Base-by-base conservation (phyloP, 37 sponge, comb jelly and placozoan genomes). In the Aplysina aerophoba region DNA sequence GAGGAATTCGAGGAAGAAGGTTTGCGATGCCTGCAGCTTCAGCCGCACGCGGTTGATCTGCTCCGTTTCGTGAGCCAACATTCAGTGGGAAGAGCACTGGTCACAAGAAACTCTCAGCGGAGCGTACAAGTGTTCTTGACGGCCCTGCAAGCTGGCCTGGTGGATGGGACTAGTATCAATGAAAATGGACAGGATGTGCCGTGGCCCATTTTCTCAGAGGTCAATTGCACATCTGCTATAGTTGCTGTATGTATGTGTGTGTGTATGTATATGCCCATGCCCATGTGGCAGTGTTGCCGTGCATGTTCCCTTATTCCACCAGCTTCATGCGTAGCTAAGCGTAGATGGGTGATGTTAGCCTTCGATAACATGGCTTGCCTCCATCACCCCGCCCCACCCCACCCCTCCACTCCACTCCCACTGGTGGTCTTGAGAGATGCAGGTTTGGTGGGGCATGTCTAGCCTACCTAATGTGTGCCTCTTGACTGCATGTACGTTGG, bases 1-100 rank as follows among this genome's bases (percentile, higher is more conserved):
- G 93, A 93, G 64, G 87, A 89, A 40, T 73, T 84, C 21, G 93
- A 93, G 39, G 85, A 89, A 2, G 93, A 93, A 67, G 86, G 79
- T 13, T 5, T 79, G 17, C 22, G 31, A 17, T 22, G 40, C 15
- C 37, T 87, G 44, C 44, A 80, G 75, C 54, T 93, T 11, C 93
- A 93, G 69, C 87, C 90, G 41, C 79, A 88, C 21, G 37, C 84
- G 14, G 65, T 89, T 58, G 85, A 93, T 25, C 55, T 93, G 39
- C 63, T 93, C 8, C 84, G 87, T 59, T 85, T 63, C 54, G 25
- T 93, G 28, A 78, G 71, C 15, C 41, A 72, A 39, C 41, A 57
- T 13, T 64, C 24, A 0, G 56, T 92, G 25, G 25, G 65, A 54
- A 64, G 86, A 41, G 93, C 87, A 31, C 33, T 92, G 21, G 63